These are phyloP conservation scores for Cichlasoma orientale DNA, from an alignment of 2,797 vertebrate species.

Conservation along the genomic window DNA sequence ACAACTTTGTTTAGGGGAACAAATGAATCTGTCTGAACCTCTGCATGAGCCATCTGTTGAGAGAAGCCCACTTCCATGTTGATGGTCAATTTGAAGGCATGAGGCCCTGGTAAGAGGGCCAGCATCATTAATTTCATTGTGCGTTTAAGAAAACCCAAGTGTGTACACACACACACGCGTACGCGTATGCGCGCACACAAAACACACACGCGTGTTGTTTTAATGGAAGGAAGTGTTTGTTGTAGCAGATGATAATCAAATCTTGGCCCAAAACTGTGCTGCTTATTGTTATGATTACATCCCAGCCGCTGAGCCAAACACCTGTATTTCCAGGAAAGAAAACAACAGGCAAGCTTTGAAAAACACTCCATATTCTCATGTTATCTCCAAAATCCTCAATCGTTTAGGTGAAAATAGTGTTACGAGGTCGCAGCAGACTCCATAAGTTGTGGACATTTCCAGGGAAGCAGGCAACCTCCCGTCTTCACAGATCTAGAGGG, in stretches of 20 bases:
- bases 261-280: slow-evolving; percentile 8
- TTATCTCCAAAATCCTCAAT: background rate
- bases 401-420: too few species aligned
- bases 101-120: slow-evolving; percentile 13
- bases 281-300: slow-evolving; percentile 17
- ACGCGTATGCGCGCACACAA: background rate
- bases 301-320: slow-evolving; percentile 7
- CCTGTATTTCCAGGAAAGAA: background rate
- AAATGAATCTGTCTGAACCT: slow-evolving; percentile 51
- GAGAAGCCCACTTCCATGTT: slow-evolving; percentile 6
- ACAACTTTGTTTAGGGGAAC: slow-evolving; percentile 65
- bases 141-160: slow-evolving; percentile 6
- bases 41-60: slow-evolving; percentile 64
- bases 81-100: slow-evolving; percentile 18
- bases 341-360: background rate
- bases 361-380: background rate
- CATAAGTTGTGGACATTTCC: background rate
- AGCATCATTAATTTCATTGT: slow-evolving; percentile 40
- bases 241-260: slow-evolving; percentile 46
- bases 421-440: too few species aligned
- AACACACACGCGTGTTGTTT: background rate
- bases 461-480: background rate
- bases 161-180: background rate
- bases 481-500: background rate
- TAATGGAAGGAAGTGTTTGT: slow-evolving; percentile 9